Conservation (phyloP, 2,797 vertebrate genomes). For the Trachurus trachurus region DNA sequence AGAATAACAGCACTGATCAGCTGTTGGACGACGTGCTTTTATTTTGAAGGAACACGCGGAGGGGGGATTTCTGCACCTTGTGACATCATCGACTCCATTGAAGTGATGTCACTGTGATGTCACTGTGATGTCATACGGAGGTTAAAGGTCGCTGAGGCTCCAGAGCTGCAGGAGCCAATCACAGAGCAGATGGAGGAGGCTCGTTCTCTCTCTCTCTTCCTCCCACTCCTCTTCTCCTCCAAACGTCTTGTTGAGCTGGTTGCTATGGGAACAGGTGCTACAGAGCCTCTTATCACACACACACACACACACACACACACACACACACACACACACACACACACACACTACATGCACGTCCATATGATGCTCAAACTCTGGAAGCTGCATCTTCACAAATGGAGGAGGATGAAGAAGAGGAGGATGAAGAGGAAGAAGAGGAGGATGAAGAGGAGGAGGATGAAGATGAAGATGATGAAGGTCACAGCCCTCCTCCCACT, state of each 20-base stretch:
- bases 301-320: slow-evolving; percentile 23
- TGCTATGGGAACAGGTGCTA: slow-evolving; percentile 84
- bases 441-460: slow-evolving; percentile 5
- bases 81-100: too few species aligned
- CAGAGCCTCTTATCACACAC: slow-evolving; percentile 60
- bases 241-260: slow-evolving; percentile 64
- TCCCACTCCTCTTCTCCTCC: slow-evolving; percentile 45
- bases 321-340: slow-evolving; percentile 18
- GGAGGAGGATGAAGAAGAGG: slow-evolving; percentile 13
- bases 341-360: slow-evolving; percentile 2
- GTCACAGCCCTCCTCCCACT: slow-evolving; percentile 2
- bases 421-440: not conserved
- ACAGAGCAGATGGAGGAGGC: too few species aligned
- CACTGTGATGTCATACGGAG: too few species aligned
- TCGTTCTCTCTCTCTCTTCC: slow-evolving; percentile 14
- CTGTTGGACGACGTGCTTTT: too few species aligned
- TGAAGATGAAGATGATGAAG: slow-evolving; percentile 17
- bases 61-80: too few species aligned
- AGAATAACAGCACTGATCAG: too few species aligned
- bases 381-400: not conserved
- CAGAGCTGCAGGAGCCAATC: too few species aligned
- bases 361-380: slow-evolving; percentile 14
- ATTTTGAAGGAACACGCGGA: too few species aligned
- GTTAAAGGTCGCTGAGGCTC: too few species aligned
- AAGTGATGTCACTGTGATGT: too few species aligned